Base-by-base conservation (phyloP, 2,888 invertebrate genomes). In the Hemistola chrysoprasaria region DNA sequence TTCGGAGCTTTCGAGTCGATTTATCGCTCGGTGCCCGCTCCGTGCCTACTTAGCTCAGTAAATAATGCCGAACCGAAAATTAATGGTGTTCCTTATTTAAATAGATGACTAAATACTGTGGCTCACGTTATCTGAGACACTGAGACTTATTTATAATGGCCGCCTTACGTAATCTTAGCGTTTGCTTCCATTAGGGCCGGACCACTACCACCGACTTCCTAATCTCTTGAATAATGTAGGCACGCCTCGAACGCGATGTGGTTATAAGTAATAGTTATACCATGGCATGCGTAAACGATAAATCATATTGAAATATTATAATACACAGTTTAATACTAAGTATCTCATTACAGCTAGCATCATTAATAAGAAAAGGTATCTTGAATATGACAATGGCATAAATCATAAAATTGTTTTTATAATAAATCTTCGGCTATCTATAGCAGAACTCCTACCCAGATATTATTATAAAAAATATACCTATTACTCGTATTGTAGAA, bases 21-120 rank as follows among this genome's bases (percentile, higher is more conserved):
- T 87, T 86, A 87, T 85, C 67, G 79, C 62, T 76, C 71, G 80
- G 68, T 81, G 86, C 85, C 81, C 83, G 86, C 85, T 86, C 69
- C 84, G 82, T 85, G 86, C 74, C 80, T 85, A 78, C 85, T 83
- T 77, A 78, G 75, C 77, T 78, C 75, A 71, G 81, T 87, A 86
- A 87, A 86, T 88, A 87, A 86, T 78, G 79, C 71, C 67, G 61
- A 52, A 78, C 70, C 78, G 61, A 81, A 84, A n/a, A 87, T 87
- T 82, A 76, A 87, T 84, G 83, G 78, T 65, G 73, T 51, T 78
- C 79, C 71, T 81, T 86, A 83, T 81, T 82, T 81, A 85, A 84
- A 87, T 86, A 88, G 85, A 87, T 87, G 85, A 86, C 80, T 87
- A 78, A 87, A 84, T 84, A 84, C 78, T 68, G 52, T 54, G 57